Conservation (phyloP, 1,140 invertebrate species). For the Laodelphax striatellus region DNA sequence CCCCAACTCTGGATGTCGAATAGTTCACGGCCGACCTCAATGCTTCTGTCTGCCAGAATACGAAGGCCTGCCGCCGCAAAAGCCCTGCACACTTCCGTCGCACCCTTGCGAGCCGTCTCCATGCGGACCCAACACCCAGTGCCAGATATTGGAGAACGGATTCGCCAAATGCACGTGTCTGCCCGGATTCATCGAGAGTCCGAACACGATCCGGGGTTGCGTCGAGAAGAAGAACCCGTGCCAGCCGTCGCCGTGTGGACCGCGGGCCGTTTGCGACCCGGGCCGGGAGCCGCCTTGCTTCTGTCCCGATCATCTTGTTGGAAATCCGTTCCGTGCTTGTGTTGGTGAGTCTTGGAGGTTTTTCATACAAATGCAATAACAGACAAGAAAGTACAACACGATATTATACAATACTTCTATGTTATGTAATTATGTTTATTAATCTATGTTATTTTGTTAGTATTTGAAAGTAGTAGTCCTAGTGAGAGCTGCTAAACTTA, state of each 20-base stretch:
- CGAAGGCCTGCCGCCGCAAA: constrained; percentile 68
- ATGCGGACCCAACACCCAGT: constrained; percentile 80
- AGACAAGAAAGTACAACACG: no score
- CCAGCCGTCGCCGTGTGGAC: constrained; percentile 69
- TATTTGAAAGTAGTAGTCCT: no score
- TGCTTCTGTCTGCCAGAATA: constrained; percentile 82
- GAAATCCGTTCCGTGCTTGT: constrained; percentile 68
- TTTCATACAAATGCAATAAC: no score
- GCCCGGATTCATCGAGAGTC: constrained; percentile 69
- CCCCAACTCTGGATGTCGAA: constrained; percentile 63
- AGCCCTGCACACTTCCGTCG: constrained; percentile 48
- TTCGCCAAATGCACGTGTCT: constrained; percentile 80
- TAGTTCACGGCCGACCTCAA: constrained; percentile 52
- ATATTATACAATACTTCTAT: no score
- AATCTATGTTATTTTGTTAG: no score
- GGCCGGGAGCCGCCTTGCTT: constrained; percentile 63
- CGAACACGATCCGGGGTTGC: constrained; percentile 76
- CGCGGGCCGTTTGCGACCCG: constrained; percentile 65
- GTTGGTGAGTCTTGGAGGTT: constrained; percentile 30
- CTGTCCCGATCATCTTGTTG: constrained; percentile 58
- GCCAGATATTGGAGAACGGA: constrained; percentile 63
- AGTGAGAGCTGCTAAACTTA: no score
- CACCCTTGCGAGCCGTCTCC: constrained; percentile 75
- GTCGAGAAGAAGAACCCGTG: constrained; percentile 63
- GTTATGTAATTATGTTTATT: no score